Conservation (phyloP, 2,797 vertebrate species). For the Ceryle rudis region DNA sequence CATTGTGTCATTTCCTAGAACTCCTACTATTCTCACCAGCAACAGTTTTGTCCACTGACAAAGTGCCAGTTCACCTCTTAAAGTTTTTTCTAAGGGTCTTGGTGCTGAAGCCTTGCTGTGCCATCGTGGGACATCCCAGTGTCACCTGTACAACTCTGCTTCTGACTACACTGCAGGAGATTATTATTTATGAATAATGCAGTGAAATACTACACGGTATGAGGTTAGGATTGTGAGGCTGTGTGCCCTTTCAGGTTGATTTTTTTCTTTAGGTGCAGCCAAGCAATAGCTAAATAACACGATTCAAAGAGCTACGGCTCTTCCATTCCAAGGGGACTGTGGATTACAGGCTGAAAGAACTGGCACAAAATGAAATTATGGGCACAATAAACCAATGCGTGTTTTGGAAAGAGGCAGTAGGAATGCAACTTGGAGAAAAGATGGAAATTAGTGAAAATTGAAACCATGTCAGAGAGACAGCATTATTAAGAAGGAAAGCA, state of each 20-base stretch:
- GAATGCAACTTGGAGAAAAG: not conserved
- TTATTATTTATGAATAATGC: not conserved
- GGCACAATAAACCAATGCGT: not conserved
- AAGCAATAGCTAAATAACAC: not conserved
- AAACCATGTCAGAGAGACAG: not conserved
- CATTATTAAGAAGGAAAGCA: not conserved
- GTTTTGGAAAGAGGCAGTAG: not conserved
- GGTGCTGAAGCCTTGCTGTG: not conserved
- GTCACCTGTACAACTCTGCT: not conserved
- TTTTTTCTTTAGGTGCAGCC: not conserved
- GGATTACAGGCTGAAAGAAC: not conserved
- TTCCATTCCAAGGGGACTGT: not conserved
- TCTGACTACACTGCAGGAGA: not conserved
- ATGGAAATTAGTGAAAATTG: slow-evolving; percentile 8
- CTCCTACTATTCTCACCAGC: not conserved
- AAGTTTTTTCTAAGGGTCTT: not conserved
- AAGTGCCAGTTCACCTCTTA: not conserved
- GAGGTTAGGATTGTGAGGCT: not conserved
- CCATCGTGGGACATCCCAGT: rapidly evolving
- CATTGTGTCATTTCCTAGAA: not conserved
- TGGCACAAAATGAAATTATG: not conserved
- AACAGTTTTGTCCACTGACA: not conserved
- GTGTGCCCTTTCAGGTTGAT: not conserved
- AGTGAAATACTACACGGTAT: not conserved
- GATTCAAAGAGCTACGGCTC: not conserved